Conservation (phyloP, 2,113 vertebrate species). For the Thalassarche chlororhynchos region DNA sequence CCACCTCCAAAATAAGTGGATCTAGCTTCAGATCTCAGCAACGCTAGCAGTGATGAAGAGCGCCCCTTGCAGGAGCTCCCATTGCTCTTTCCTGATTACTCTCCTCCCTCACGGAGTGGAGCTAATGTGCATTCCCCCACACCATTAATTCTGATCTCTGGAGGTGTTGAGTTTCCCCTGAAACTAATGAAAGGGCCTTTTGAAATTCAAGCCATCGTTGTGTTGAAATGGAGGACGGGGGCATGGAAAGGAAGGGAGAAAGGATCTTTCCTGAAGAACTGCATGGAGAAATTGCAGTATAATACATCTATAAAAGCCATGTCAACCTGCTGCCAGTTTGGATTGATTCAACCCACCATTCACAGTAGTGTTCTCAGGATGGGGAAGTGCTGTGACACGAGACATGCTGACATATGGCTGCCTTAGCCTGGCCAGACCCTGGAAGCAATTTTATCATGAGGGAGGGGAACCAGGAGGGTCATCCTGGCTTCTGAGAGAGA, state of each 20-base stretch:
- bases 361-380: background rate
- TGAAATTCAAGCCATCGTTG: constrained; percentile 8
- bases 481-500: background rate
- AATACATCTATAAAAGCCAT: background rate
- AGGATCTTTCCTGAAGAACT: background rate
- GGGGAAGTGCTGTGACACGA: background rate
- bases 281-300: background rate
- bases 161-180: constrained; percentile 10
- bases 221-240: background rate
- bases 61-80: background rate
- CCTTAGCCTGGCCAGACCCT: background rate
- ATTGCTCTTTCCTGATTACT: background rate
- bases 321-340: background rate
- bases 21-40: background rate
- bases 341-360: background rate
- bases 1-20: background rate
- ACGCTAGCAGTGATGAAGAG: background rate
- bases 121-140: background rate
- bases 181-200: constrained; percentile 8
- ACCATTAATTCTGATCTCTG: constrained; percentile 12
- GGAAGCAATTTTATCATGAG: background rate
- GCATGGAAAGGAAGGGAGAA: background rate
- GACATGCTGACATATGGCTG: background rate
- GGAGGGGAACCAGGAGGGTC: background rate
- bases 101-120: background rate